Percentiles rank a stretch among this genome's conserved stretches.
phyloP scores from a whole-genome alignment of 2,797 vertebrate species.

The Myotis pilosus region DNA sequence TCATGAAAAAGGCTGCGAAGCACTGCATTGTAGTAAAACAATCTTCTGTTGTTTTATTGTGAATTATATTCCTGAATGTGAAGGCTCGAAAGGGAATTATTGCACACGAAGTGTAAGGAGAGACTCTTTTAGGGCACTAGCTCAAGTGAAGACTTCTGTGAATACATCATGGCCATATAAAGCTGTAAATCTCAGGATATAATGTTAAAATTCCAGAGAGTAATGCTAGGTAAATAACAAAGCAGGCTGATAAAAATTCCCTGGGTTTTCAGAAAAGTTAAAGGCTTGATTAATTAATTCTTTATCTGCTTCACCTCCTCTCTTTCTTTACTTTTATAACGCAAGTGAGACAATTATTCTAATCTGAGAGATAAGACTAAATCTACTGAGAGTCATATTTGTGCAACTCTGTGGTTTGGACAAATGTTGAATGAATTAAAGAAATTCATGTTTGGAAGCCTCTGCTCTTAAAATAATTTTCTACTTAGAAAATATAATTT shows the following conservation, averaged over 20 bases:
- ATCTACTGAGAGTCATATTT: conserved; percentile 44
- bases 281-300: conserved; percentile 67
- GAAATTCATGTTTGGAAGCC: conserved; percentile 38
- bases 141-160: not conserved
- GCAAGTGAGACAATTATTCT: conserved; percentile 44
- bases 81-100: not conserved
- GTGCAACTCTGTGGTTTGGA: conserved; percentile 40
- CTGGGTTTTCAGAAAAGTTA: conserved; percentile 53
- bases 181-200: not conserved
- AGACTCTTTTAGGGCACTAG: not conserved
- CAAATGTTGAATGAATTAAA: conserved; percentile 57
- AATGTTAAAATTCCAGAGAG: conserved; percentile 52
- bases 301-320: conserved; percentile 42
- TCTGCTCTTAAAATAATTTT: conserved; percentile 59
- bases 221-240: conserved; percentile 49
- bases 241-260: conserved; percentile 41
- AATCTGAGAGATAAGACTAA: conserved; percentile 49
- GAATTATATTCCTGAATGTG: conserved; percentile 37
- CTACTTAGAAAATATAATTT: conserved; percentile 54
- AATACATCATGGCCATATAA: not conserved
- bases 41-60: conserved; percentile 13
- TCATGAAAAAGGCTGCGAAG: not conserved
- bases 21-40: not conserved
- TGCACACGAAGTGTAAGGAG: not conserved
- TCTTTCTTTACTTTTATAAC: conserved; percentile 53